These are phyloP conservation scores for Cydia strobilella DNA, from an alignment of 1,140 invertebrate genomes.

Conservation along the genomic window DNA sequence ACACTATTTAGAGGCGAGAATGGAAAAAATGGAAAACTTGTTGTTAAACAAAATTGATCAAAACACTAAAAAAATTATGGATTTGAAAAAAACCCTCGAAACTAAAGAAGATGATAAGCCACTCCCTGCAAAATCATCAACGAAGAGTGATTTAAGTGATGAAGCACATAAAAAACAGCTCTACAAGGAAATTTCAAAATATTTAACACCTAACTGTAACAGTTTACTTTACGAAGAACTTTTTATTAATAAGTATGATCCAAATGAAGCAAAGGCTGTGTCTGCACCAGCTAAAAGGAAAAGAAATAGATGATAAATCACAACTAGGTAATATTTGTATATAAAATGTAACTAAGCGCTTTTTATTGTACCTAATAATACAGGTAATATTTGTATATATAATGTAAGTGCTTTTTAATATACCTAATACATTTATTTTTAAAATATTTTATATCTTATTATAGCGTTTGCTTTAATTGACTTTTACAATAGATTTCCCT, in stretches of 20 bases:
- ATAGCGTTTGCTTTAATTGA: conserved; percentile 36
- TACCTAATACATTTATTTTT: conserved; percentile 4
- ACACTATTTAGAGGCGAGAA: conserved; percentile 60
- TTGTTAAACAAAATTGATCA: conserved; percentile 67
- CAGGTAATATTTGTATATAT: conserved; percentile 2
- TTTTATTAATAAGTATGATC: conserved; percentile 63
- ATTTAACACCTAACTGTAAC: conserved; percentile 59
- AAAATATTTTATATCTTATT: neutral
- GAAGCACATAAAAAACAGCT: conserved; percentile 60
- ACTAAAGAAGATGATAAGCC: conserved; percentile 38
- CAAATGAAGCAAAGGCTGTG: conserved; percentile 36
- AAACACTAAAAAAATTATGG: conserved; percentile 61
- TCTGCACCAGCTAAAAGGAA: conserved; percentile 40
- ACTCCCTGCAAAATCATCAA: conserved; percentile 40
- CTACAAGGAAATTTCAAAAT: conserved; percentile 66
- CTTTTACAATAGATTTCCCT: conserved; percentile 84
- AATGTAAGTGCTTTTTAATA: conserved; percentile 19
- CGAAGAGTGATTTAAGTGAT: conserved; percentile 46
- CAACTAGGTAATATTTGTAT: conserved; percentile 6
- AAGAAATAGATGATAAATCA: conserved; percentile 35
- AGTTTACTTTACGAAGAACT: conserved; percentile 70
- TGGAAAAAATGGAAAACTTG: conserved; percentile 64
- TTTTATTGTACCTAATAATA: conserved; percentile 5
- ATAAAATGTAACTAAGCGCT: conserved; percentile 18
- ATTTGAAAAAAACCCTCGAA: conserved; percentile 50